Evolutionary conservation across 2,797 vertebrate genomes (phyloP).

Genomic region (Takifugu ocellatus): DNA sequence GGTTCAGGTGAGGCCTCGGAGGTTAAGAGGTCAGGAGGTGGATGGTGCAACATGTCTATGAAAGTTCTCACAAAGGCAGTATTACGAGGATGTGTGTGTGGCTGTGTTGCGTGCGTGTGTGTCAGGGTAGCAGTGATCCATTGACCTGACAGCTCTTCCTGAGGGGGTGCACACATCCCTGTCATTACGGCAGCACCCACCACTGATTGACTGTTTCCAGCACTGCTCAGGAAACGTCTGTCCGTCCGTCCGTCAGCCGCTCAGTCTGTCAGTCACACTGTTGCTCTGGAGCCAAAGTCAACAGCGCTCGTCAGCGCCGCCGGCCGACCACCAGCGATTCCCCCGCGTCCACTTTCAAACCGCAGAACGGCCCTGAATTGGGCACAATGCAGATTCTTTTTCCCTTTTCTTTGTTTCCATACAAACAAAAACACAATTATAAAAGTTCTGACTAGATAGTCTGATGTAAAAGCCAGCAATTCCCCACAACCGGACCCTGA

Average conservation of each 20-base stretch:
- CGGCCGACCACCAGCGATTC: constrained; percentile 12
- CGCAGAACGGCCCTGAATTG: background rate
- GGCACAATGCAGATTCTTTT: too few species aligned
- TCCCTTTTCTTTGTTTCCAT: too few species aligned
- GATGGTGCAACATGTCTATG: too few species aligned
- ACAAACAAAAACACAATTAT: too few species aligned
- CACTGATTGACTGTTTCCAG: constrained; percentile 74
- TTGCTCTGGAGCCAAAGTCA: constrained; percentile 53
- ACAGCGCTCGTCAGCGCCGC: constrained; percentile 39
- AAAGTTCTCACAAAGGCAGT: too few species aligned
- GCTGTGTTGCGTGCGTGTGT: constrained; percentile 31
- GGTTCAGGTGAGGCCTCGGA: too few species aligned
- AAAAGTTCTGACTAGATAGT: too few species aligned
- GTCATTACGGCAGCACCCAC: constrained; percentile 63
- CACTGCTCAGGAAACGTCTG: constrained; percentile 51
- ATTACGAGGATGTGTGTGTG: constrained; percentile 4
- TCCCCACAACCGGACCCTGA: too few species aligned
- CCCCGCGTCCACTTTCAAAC: constrained; percentile 39
- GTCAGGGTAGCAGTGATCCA: constrained; percentile 68
- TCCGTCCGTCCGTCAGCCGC: constrained; percentile 46
- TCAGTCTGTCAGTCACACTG: constrained; percentile 53
- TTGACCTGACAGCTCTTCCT: constrained; percentile 78
- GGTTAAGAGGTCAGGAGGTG: too few species aligned
- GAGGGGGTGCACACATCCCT: constrained; percentile 70
- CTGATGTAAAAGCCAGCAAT: too few species aligned